phyloP scores from a whole-genome alignment of 2,797 vertebrate species.

The Choloepus didactylus region DNA sequence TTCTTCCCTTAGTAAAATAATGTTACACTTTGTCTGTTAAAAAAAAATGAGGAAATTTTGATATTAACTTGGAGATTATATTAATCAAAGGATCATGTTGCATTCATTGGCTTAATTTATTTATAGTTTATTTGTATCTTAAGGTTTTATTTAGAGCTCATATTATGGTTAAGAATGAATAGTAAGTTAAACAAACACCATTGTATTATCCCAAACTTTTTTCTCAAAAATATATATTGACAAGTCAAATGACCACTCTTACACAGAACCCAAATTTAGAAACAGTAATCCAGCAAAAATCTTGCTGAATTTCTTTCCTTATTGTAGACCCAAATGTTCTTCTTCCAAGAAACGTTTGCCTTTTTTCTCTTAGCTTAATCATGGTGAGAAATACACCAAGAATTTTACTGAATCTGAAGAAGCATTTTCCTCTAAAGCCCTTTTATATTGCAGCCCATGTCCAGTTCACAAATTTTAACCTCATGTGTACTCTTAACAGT shows the following conservation, averaged over 20 bases:
- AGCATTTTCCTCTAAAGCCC: not conserved
- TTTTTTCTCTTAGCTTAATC: slow-evolving; percentile 17
- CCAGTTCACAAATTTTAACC: not conserved
- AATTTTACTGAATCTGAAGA: not conserved
- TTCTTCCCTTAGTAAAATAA: slow-evolving; percentile 2
- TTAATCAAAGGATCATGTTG: not conserved
- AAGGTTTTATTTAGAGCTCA: slow-evolving; percentile 26
- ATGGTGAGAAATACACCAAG: not conserved
- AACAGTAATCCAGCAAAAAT: not conserved
- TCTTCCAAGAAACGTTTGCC: not conserved
- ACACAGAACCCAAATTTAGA: not conserved
- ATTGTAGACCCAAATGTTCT: not conserved
- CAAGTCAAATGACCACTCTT: not conserved
- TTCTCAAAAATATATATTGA: not conserved
- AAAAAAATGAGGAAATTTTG: not conserved
- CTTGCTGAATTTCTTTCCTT: not conserved
- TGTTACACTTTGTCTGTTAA: not conserved
- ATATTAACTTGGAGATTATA: not conserved
- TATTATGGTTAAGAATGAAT: not conserved
- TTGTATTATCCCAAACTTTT: not conserved
- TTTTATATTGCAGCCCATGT: not conserved
- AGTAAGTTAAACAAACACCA: not conserved
- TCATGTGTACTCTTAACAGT: not conserved
- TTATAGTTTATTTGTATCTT: not conserved
- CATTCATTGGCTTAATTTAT: not conserved